These are phyloP conservation scores for Odontesthes bonariensis DNA, from an alignment of 2,113 vertebrate species.

Conservation along the genomic window DNA sequence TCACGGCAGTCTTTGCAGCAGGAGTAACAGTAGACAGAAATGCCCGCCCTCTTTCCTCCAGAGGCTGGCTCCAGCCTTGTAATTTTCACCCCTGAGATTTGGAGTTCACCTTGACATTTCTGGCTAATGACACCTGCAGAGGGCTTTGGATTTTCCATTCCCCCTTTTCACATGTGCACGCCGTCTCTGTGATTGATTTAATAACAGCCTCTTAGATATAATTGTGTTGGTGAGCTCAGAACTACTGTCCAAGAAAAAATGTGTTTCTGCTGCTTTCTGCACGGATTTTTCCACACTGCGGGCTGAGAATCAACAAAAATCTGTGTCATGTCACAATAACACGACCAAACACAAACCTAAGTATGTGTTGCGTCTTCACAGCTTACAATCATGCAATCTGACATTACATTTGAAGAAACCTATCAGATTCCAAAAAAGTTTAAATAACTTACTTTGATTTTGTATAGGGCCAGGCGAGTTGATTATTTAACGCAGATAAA, in stretches of 20 bases:
- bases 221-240: conserved; percentile 23
- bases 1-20: conserved; percentile 2
- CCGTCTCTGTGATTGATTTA: conserved; percentile 48
- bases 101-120: conserved; percentile 73
- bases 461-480: too few relatives aligned
- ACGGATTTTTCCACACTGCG: not conserved
- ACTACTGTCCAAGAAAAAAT: conserved; percentile 13
- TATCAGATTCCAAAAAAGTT: too few relatives aligned
- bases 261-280: not conserved
- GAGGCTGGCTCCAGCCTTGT: conserved; percentile 27
- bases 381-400: too few relatives aligned
- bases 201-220: conserved; percentile 48
- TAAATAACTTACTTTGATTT: too few relatives aligned
- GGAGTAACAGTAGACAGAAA: conserved; percentile 38
- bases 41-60: conserved; percentile 38
- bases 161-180: conserved; percentile 25
- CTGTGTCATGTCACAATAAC: too few relatives aligned
- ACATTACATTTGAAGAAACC: too few relatives aligned
- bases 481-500: too few relatives aligned
- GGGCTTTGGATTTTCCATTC: conserved; percentile 15
- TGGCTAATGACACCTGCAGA: conserved; percentile 62
- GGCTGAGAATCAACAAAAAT: too few relatives aligned
- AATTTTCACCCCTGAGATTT: conserved; percentile 41
- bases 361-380: too few relatives aligned
- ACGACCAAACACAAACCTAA: too few relatives aligned